Conservation (phyloP, 2,797 vertebrate genomes). For the Peromyscus nudipes region DNA sequence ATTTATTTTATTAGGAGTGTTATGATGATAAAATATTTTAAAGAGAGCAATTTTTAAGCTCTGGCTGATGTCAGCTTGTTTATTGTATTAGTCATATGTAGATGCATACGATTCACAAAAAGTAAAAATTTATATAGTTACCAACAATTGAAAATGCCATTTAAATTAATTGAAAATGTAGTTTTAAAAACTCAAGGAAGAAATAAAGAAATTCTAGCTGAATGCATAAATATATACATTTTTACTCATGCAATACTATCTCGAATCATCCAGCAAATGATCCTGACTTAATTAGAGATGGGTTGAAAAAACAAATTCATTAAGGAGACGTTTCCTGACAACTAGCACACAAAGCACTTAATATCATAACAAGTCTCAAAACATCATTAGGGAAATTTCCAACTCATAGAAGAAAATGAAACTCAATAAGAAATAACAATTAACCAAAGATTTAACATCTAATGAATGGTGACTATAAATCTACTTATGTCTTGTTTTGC, state of each 20-base stretch:
- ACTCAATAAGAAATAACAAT: not conserved
- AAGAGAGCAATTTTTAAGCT: conserved; percentile 31
- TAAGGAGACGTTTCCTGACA: not conserved
- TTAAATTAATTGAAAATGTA: conserved; percentile 9
- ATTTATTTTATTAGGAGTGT: conserved; percentile 9
- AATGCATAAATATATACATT: not conserved
- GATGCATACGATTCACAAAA: not conserved
- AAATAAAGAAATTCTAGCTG: conserved; percentile 12
- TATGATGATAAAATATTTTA: conserved; percentile 18
- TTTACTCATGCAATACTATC: conserved; percentile 33
- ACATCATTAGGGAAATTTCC: conserved; percentile 7
- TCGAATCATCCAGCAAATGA: not conserved
- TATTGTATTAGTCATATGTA: conserved; percentile 29
- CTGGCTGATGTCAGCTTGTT: conserved; percentile 16
- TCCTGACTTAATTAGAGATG: not conserved
- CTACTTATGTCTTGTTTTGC: not conserved
- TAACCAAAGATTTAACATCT: conserved; percentile 20
- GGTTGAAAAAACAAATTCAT: not conserved
- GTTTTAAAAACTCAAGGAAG: not conserved
- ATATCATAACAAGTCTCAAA: not conserved
- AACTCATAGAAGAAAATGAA: conserved; percentile 41
- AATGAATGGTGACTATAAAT: conserved; percentile 27
- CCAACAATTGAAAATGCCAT: not conserved
- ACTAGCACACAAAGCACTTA: conserved; percentile 12
- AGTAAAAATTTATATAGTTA: conserved; percentile 39